Evolutionary conservation across 1,140 invertebrate genomes (phyloP), one percentile per base, ranked within the genome.

Genomic region (Oryctes rhinoceros): DNA sequence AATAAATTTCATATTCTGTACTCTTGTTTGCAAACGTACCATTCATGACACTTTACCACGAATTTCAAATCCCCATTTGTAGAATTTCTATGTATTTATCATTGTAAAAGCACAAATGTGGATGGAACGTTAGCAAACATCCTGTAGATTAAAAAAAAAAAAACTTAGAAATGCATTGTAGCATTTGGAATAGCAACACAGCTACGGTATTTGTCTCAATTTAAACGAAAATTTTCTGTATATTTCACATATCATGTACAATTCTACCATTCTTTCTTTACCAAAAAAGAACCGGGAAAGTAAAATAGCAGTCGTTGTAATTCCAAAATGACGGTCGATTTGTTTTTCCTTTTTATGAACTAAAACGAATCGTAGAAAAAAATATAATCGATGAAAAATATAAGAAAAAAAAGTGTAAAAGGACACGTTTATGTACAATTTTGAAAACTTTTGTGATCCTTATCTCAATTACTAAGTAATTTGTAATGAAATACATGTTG

Each of bases 391-490:
- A 62, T 10, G 53, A 62, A n/a, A 62, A 62, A 15, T 1, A 62
- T 20, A 11, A 1, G 0, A 20, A 62, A 18, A 62, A 18, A 11
- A 13, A 10, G 13, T 62, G 1, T 3, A 44, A 44, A 44, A 13
- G 13, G 20, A 62, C 5, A 62, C 24, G 24, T 67, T 71, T 71
- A 37, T 20, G 65, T 71, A 71, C 65, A 71, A 67, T 67, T 44
- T 76, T 4, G 4, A 20, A 47, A 76, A 76, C 75, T 48, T 76
- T 76, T 76, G 48, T 76, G 75, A 53, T 76, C 35, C 24, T 75
- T 76, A 76, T 76, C 75, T 18, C 75, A 48, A 76, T 48, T 76
- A 76, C 35, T 76, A 76, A 44, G 65, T 20, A 67, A 67, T 30
- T 20, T 18, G 15, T 67, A 67, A 20, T 67, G 5, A 62, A 18